Evolutionary conservation across 2,888 invertebrate species (phyloP).

Genomic region (Octodonta nipae): DNA sequence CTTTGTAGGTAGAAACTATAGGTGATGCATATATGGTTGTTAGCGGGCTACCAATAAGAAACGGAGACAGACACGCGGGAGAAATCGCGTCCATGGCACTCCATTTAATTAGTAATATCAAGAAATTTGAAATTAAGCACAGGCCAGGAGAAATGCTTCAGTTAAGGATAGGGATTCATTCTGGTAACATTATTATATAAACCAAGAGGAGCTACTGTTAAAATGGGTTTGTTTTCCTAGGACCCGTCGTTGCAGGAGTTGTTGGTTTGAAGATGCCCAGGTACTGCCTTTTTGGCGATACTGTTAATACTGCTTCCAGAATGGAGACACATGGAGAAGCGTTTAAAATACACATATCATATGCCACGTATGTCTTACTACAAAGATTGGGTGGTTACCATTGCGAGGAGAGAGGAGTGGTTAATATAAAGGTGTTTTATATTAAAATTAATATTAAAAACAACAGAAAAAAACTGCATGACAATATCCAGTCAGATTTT

Average conservation of each 20-base stretch:
- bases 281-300: conserved; percentile 73
- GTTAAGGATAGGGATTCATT: conserved; percentile 60
- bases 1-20: conserved; percentile 60
- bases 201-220: no score
- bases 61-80: conserved; percentile 60
- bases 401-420: conserved; percentile 58
- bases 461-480: no score
- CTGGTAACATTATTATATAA: conserved; percentile 39
- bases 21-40: conserved; percentile 77
- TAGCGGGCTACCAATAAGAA: conserved; percentile 61
- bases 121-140: conserved; percentile 55
- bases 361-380: conserved; percentile 52
- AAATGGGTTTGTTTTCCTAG: conserved; percentile 28
- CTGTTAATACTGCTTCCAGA: conserved; percentile 67
- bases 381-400: conserved; percentile 58
- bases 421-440: conserved; percentile 54
- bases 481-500: no score
- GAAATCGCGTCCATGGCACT: conserved; percentile 69
- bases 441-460: background rate
- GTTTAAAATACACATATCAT: conserved; percentile 62
- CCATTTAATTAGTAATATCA: conserved; percentile 56
- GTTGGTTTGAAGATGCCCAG: conserved; percentile 74
- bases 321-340: conserved; percentile 70
- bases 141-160: conserved; percentile 53
- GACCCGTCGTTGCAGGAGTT: conserved; percentile 69